Conservation (phyloP, 2,113 vertebrate species). For the Notarius quadriscutis region DNA sequence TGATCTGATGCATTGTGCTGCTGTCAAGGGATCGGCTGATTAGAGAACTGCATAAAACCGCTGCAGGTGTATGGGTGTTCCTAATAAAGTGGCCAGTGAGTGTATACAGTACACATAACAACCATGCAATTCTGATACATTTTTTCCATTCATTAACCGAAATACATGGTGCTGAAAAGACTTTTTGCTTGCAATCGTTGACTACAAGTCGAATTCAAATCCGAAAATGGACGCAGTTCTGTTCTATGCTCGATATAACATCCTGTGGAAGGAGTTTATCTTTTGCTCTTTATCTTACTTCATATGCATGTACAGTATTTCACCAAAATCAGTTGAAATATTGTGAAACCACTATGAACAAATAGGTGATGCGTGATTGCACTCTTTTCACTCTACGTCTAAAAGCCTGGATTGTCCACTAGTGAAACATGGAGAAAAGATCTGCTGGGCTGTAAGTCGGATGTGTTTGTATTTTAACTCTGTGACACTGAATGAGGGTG, state of each 20-base stretch:
- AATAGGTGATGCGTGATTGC: background rate
- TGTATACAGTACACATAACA: no score
- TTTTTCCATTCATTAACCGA: no score
- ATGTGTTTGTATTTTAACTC: background rate
- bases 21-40: no score
- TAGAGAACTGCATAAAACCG: no score
- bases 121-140: no score
- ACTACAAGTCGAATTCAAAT: background rate
- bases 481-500: background rate
- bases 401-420: background rate
- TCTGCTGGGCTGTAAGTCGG: background rate
- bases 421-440: background rate
- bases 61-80: no score
- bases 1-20: no score
- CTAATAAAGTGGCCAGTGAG: no score
- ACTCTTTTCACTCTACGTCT: background rate
- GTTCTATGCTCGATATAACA: background rate
- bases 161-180: background rate
- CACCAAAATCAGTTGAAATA: background rate
- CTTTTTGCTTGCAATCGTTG: background rate
- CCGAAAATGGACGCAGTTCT: background rate
- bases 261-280: background rate
- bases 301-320: background rate
- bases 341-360: background rate
- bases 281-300: background rate